These are phyloP conservation scores for Tricholaema leucomelas DNA, from an alignment of 2,113 vertebrate genomes.

Conservation along the genomic window DNA sequence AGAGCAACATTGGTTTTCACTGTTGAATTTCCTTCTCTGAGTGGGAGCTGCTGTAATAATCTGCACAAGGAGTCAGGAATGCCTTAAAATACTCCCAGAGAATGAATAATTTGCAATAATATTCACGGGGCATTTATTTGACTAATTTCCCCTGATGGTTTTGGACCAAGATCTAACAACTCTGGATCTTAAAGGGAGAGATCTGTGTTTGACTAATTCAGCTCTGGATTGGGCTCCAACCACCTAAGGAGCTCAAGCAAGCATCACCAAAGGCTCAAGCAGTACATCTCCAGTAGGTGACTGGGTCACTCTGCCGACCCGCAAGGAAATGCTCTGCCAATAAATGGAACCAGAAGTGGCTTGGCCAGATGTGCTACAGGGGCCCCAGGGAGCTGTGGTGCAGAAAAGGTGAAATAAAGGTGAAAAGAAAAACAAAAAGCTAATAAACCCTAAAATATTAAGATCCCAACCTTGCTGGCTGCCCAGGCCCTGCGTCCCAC, in stretches of 20 bases:
- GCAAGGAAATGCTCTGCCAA: constrained; percentile 18
- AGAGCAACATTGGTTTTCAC: neutral
- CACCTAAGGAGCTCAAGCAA: neutral
- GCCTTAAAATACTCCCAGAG: constrained; percentile 10
- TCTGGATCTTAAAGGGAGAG: neutral
- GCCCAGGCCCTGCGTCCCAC: neutral
- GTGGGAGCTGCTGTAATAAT: constrained; percentile 24
- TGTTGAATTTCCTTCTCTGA: neutral
- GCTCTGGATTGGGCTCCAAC: neutral
- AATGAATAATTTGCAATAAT: constrained; percentile 16
- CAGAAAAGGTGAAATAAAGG: neutral
- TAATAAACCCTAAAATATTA: constrained; percentile 12
- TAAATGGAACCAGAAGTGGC: constrained; percentile 33
- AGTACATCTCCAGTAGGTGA: neutral
- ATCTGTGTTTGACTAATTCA: neutral
- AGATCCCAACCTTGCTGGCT: neutral
- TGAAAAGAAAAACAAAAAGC: neutral
- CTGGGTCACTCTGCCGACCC: neutral
- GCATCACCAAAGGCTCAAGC: neutral
- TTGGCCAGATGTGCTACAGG: constrained; percentile 3
- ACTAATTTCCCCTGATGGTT: constrained; percentile 28
- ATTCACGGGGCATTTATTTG: constrained; percentile 3
- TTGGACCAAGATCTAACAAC: constrained; percentile 11
- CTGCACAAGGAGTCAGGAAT: constrained; percentile 1
- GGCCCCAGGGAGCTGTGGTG: neutral